These are phyloP conservation scores for Ypsolopha scabrella DNA, from an alignment of 2,888 invertebrate genomes.

Conservation along the genomic window DNA sequence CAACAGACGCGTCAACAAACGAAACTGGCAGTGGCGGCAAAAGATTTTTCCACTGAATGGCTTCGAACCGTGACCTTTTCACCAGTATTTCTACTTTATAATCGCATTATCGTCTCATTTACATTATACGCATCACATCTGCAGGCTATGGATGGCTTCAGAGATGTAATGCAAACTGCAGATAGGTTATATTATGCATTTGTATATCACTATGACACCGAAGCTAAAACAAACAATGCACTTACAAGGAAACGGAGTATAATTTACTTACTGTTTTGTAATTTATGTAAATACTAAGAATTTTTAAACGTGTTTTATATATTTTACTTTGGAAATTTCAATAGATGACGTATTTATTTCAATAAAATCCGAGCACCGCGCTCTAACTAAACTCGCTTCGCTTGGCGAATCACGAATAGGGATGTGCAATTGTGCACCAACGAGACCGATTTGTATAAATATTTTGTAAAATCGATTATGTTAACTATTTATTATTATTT, in stretches of 20 bases:
- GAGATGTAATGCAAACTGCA: constrained; percentile 55
- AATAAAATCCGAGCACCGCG: constrained; percentile 16
- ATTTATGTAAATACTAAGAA: constrained; percentile 4
- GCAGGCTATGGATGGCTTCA: constrained; percentile 49
- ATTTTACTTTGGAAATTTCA: constrained; percentile 28
- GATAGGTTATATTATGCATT: constrained; percentile 67
- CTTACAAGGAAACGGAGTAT: neutral
- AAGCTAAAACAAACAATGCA: constrained; percentile 52
- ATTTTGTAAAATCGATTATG: too few relatives aligned
- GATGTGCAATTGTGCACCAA: constrained; percentile 24
- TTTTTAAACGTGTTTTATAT: constrained; percentile 25
- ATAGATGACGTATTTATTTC: constrained; percentile 58
- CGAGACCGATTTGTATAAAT: too few relatives aligned
- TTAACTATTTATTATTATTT: too few relatives aligned
- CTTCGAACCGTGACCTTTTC: constrained; percentile 32
- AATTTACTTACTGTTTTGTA: constrained; percentile 50
- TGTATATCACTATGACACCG: constrained; percentile 55
- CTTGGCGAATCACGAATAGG: constrained; percentile 32
- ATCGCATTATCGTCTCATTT: constrained; percentile 46
- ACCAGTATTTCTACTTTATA: constrained; percentile 46
- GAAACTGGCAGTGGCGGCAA: constrained; percentile 35
- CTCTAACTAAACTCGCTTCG: constrained; percentile 19
- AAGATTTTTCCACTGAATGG: constrained; percentile 26
- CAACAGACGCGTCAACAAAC: constrained; percentile 59
- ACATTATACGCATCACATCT: constrained; percentile 32